Base-by-base conservation (phyloP, 2,888 invertebrate species). In the Platycheirus rosarum region DNA sequence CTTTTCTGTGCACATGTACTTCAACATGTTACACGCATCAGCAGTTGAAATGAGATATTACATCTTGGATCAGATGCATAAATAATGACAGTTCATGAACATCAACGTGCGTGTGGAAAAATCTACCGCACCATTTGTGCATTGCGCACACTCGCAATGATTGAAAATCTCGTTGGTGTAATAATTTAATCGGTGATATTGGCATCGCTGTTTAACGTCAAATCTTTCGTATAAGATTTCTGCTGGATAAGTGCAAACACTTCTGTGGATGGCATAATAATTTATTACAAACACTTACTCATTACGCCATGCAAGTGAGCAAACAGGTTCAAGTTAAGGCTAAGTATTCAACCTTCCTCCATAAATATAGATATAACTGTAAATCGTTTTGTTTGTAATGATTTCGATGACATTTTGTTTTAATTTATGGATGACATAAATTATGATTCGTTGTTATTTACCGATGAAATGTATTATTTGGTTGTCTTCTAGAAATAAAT, bases 211-310 rank as follows among this genome's bases (percentile, higher is more conserved):
- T 29, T 44, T 29, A 60, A 60, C 29, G 29, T 44, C 60, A 44
- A 29, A 29, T 60, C 44, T 16, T n/a, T 44, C 7, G 14, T 29
- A 16, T 42, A 29, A 23, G 16, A 29, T 42, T 29, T 18, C 29
- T 16, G 29, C 13, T 26, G 1, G 42, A 29, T 16, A 60, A 13
- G 29, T 35, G 13, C 2, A 14, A 40, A 32, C 13, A 23, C 40
- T 40, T 57, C 9, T 57, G 26, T 44, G 29, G 13, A 60, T 60
- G 60, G 29, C 60, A 29, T 60, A 60, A 57, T 57, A 55, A 60
- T 42, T 60, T 29, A 8, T 40, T 23, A 14, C 8, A 40, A 11
- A 57, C 18, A 57, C 16, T 57, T 14, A 29, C 11, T 42, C 2
- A 26, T 29, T 42, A 11, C 14, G 40, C 23, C 35, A 13, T 13